Percentiles rank a stretch among this genome's conserved stretches.
These are phyloP conservation scores for Mylabris sibirica DNA, from an alignment of 2,888 invertebrate genomes.

Conservation along the genomic window DNA sequence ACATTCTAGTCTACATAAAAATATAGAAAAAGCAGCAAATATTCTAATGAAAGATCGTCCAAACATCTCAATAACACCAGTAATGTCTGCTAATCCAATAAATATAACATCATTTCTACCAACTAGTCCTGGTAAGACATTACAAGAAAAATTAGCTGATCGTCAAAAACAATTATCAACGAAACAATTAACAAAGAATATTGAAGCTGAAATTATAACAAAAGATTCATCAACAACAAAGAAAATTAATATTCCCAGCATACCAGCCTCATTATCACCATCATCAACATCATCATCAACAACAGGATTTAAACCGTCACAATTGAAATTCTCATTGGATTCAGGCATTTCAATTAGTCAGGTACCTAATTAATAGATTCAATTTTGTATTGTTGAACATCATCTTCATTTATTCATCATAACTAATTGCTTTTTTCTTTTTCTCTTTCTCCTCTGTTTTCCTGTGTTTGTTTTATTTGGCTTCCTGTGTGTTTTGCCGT, in stretches of 20 bases:
- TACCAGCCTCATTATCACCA: constrained; percentile 63
- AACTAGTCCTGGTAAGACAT: constrained; percentile 69
- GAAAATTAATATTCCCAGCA: constrained; percentile 46
- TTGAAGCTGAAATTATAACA: constrained; percentile 43
- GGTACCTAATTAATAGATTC: constrained; percentile 45
- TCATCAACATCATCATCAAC: neutral
- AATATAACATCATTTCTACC: constrained; percentile 58
- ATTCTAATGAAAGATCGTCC: constrained; percentile 60
- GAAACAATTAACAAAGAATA: constrained; percentile 41
- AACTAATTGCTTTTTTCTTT: constrained; percentile 12
- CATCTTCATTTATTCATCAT: constrained; percentile 20
- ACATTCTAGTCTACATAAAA: constrained; percentile 17
- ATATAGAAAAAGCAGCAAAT: constrained; percentile 42
- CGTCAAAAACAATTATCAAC: constrained; percentile 64
- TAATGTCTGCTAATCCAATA: constrained; percentile 39
- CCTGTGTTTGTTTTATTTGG: constrained; percentile 12
- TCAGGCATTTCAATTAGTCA: constrained; percentile 58
- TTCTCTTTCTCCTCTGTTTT: no score
- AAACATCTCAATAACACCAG: constrained; percentile 62
- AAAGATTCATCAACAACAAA: constrained; percentile 35
- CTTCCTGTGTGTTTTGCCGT: constrained; percentile 16
- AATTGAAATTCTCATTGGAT: constrained; percentile 50
- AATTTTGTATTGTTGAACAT: constrained; percentile 8
- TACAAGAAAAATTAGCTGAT: constrained; percentile 75
- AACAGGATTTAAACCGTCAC: constrained; percentile 59